These are phyloP conservation scores for Heliconius erato DNA, from an alignment of 2,888 invertebrate genomes.

Conservation along the genomic window DNA sequence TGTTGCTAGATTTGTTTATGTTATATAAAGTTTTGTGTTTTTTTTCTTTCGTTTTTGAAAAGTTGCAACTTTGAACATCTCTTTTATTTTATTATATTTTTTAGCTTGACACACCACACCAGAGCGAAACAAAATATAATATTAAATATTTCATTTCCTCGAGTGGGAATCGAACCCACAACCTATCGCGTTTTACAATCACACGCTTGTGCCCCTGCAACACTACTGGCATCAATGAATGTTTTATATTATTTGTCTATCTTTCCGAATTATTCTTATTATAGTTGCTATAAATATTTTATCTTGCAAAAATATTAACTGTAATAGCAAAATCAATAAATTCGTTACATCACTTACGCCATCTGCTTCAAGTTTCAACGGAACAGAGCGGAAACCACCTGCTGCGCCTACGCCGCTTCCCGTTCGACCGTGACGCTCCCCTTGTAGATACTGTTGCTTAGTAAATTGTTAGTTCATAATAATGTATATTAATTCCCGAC, in stretches of 20 bases:
- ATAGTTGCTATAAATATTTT: background rate
- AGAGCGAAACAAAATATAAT: too few relatives aligned
- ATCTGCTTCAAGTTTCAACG: conserved; percentile 52
- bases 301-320: background rate
- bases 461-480: conserved; percentile 20
- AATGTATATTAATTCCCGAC: background rate
- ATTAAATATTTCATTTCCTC: too few relatives aligned
- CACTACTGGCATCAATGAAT: too few relatives aligned
- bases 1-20: background rate
- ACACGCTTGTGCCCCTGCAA: too few relatives aligned
- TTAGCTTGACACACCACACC: too few relatives aligned
- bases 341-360: conserved; percentile 35
- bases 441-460: conserved; percentile 39
- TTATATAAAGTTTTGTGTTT: background rate
- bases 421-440: conserved; percentile 53
- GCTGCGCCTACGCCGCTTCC: conserved; percentile 56
- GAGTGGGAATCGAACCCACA: too few relatives aligned
- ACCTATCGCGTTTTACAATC: too few relatives aligned
- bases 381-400: conserved; percentile 60
- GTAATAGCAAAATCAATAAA: background rate
- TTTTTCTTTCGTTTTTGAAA: background rate
- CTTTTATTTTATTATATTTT: too few relatives aligned
- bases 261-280: too few relatives aligned
- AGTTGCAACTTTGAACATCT: background rate
- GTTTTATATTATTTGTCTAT: too few relatives aligned